phyloP scores from a whole-genome alignment of 2,797 vertebrate genomes.

The Cynopterus sphinx region DNA sequence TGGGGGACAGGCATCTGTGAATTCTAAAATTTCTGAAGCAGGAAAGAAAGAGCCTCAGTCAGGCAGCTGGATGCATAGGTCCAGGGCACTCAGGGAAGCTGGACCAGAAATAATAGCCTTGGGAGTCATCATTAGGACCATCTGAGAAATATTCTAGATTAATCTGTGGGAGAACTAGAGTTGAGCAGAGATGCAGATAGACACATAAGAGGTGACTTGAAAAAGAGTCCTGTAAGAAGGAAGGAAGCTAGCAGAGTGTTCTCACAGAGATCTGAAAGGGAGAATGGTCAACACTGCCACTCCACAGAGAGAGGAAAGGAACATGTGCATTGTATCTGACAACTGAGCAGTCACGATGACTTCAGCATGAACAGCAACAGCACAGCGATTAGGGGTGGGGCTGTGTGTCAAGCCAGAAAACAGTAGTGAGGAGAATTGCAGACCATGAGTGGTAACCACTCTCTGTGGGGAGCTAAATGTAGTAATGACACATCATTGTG shows the following conservation, averaged over 20 bases:
- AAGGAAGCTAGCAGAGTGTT: not conserved
- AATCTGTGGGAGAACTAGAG: not conserved
- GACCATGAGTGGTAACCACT: not conserved
- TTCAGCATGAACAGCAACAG: not conserved
- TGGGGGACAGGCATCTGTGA: not conserved
- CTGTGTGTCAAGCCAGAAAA: not conserved
- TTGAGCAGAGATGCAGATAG: not conserved
- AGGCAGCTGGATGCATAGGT: not conserved
- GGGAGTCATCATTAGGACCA: not conserved
- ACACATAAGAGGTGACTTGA: not conserved
- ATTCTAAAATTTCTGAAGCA: not conserved
- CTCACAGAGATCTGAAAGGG: not conserved
- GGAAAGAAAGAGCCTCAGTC: not conserved
- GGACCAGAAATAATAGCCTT: not conserved
- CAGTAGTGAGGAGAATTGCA: not conserved
- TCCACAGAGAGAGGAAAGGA: not conserved
- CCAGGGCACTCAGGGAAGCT: not conserved
- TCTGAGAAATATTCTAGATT: not conserved
- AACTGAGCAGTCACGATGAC: not conserved
- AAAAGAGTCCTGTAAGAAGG: not conserved
- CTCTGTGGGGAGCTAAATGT: slow-evolving; percentile 20
- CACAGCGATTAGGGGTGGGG: not conserved
- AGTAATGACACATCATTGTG: not conserved
- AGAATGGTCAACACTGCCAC: not conserved
- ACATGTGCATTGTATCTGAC: not conserved